Evolutionary conservation across 2,113 vertebrate genomes (phyloP), one percentile per base, ranked within the genome.

Genomic region (Scomber japonicus): DNA sequence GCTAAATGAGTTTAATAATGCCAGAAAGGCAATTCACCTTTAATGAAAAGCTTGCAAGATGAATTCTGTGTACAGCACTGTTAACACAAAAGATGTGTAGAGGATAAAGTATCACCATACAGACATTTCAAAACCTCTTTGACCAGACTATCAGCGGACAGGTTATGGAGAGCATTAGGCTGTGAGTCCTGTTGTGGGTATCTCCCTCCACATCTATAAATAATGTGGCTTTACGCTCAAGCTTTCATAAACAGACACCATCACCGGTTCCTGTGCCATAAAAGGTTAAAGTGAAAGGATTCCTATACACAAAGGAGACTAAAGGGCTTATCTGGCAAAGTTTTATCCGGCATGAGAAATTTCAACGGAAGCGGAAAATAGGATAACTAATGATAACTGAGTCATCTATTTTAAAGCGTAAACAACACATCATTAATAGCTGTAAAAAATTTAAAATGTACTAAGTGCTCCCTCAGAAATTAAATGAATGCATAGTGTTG

Each of bases 141-240:
- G 50, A 46, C 70, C n/a, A 70, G 81, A 69, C 35, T 17, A 24
- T 76, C 62, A 45, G 44, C 5, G 40, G 56, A 77, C 69, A 66
- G 74, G 64, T 75, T 81, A 67, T 30, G 65, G 64, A 77, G 62
- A 66, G 69, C 62, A 67, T 71, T 57, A 67, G 50, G 27, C 49
- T 45, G 60, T 14, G 59, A 70, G 72, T 50, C 57, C 16, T 79
- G 84, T 51, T 63, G 71, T 61, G 65, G 77, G 74, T 85, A 84
- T 91, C 90, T 86, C 74, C 73, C 71, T 71, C 50, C 73, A 48
- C 88, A 86, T 93, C 88, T 93, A 93, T 94, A 93, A 94, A 94
- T 93, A 94, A 91, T 91, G 76, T 69, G 60, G 62, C 84, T 90
- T 91, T 88, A 86, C 69, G 74, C 77, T 66, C 50, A 80, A 79